A percentile compares a stretch with the other conserved stretches of the same genome.
Conservation (phyloP, 1,140 invertebrate genomes). For the Hyphantria cunea region DNA sequence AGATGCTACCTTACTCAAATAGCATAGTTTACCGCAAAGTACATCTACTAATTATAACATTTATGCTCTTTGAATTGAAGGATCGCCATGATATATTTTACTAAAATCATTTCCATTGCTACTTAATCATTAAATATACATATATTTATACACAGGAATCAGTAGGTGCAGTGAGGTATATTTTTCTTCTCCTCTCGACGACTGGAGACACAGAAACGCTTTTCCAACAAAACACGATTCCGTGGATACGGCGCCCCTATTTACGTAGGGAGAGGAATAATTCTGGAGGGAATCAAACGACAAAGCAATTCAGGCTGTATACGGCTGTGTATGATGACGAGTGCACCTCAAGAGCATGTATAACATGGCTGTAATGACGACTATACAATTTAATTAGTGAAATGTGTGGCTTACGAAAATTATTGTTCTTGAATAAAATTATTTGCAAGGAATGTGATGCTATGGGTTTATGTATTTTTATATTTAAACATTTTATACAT, state of each 20-base stretch:
- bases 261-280: neutral
- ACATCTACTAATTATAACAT: too few species aligned
- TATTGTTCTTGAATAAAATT: neutral
- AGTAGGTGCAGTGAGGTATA: neutral
- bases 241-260: neutral
- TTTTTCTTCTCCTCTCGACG: slow-evolving; percentile 21
- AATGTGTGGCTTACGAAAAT: neutral
- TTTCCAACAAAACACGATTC: slow-evolving; percentile 44
- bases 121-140: neutral
- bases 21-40: too few species aligned
- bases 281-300: slow-evolving; percentile 4
- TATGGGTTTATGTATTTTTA: too few species aligned
- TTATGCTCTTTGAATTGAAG: too few species aligned
- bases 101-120: too few species aligned
- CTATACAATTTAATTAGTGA: neutral
- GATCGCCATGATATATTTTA: too few species aligned
- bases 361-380: neutral
- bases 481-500: too few species aligned
- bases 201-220: slow-evolving; percentile 50
- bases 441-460: neutral
- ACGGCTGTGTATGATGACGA: neutral
- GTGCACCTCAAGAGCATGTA: neutral
- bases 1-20: too few species aligned
- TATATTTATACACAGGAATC: neutral
- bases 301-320: neutral